Evolutionary conservation across 2,888 invertebrate genomes (phyloP).

Genomic region (Hirtodrosophila cameraria): DNA sequence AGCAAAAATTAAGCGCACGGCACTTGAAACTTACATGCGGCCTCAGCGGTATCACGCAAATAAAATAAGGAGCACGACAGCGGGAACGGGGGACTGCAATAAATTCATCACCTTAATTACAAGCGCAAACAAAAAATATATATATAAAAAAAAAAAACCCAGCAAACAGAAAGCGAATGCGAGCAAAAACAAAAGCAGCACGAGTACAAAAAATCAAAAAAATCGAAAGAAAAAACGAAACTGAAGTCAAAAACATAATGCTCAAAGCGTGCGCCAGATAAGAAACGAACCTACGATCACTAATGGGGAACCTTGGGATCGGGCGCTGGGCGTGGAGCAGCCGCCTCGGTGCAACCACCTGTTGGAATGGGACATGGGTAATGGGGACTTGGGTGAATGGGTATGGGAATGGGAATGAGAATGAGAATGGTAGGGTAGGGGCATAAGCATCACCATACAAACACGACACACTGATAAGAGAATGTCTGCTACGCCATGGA

Average conservation of each 20-base stretch:
- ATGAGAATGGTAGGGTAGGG: neutral
- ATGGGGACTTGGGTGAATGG: neutral
- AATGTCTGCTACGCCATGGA: conserved; percentile 30
- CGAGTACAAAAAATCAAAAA: conserved; percentile 15
- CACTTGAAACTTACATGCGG: conserved; percentile 47
- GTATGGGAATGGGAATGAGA: neutral
- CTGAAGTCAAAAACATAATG: conserved; percentile 36
- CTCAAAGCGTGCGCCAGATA: conserved; percentile 66
- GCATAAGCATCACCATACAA: conserved; percentile 17
- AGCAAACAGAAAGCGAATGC: conserved; percentile 29
- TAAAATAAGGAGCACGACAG: conserved; percentile 14
- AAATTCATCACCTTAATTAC: conserved; percentile 78
- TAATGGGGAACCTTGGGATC: conserved; percentile 69
- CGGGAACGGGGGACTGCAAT: conserved; percentile 31
- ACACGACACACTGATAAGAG: conserved; percentile 33
- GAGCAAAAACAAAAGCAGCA: conserved; percentile 24
- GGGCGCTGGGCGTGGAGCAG: conserved; percentile 10
- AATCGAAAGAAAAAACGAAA: conserved; percentile 9
- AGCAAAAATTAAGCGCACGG: conserved; percentile 39
- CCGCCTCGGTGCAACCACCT: conserved; percentile 77
- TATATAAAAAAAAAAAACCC: conserved; percentile 1
- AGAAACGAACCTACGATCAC: conserved; percentile 60
- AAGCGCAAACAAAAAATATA: conserved; percentile 55
- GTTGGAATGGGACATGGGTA: conserved; percentile 44
- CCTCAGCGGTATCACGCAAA: conserved; percentile 40